Evolutionary conservation across 2,888 invertebrate genomes (phyloP).

Genomic region (Hetaerina titia): DNA sequence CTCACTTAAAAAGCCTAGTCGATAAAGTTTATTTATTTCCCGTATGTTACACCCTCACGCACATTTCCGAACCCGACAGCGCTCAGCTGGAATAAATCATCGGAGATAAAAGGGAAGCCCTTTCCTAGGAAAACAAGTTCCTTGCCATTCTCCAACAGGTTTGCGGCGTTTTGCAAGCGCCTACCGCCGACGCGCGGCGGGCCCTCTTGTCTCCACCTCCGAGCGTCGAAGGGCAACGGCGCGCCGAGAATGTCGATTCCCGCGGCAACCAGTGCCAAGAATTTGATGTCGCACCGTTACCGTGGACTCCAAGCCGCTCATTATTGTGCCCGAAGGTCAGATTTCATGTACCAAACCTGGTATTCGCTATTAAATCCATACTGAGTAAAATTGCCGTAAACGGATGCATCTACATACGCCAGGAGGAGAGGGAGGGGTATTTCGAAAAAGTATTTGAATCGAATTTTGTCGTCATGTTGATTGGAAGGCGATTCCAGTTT

Average conservation of each 20-base stretch:
- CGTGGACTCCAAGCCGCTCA: no score
- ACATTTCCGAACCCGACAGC: not conserved
- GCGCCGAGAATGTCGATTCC: not conserved
- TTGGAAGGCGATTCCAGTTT: no score
- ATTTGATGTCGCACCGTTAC: not conserved
- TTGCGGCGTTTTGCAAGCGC: not conserved
- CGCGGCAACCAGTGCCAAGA: not conserved
- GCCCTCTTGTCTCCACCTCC: not conserved
- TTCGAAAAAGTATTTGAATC: no score
- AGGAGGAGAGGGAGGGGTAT: no score
- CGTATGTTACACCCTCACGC: not conserved
- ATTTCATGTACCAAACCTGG: no score
- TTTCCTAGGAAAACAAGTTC: not conserved
- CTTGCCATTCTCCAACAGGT: not conserved
- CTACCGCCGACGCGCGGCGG: not conserved
- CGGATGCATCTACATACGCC: no score
- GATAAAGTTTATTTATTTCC: not conserved
- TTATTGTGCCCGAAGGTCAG: no score
- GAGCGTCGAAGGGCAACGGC: not conserved
- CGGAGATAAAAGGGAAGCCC: not conserved
- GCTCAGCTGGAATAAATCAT: not conserved
- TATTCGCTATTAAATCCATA: no score
- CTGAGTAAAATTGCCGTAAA: no score
- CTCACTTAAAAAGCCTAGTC: not conserved
- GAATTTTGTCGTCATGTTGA: no score